Evolutionary conservation across 2,797 vertebrate species (phyloP).

Genomic region (Todus mexicanus): DNA sequence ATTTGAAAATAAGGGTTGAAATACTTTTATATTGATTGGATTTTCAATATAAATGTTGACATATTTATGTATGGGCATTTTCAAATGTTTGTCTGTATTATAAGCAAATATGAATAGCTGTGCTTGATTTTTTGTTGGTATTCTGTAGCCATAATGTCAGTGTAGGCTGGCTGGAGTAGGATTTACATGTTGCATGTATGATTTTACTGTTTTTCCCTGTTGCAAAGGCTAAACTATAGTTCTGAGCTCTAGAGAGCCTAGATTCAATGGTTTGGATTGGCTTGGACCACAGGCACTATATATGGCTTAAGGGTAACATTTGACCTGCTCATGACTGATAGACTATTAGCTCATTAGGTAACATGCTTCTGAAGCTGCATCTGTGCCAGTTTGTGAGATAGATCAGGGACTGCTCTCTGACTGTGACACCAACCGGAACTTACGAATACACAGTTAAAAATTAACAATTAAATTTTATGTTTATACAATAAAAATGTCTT

Average conservation of each 20-base stretch:
- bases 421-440: background rate
- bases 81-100: background rate
- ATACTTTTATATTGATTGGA: background rate
- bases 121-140: background rate
- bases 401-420: background rate
- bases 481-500: background rate
- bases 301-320: background rate
- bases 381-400: background rate
- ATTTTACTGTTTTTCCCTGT: background rate
- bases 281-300: background rate
- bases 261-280: background rate
- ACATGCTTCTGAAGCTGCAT: background rate
- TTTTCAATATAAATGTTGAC: background rate
- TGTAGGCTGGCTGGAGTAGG: background rate
- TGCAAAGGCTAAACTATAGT: background rate
- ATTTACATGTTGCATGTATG: background rate
- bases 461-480: background rate
- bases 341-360: background rate
- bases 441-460: background rate
- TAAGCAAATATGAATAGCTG: background rate
- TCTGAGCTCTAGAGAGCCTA: background rate
- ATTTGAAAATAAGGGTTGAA: background rate
- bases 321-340: background rate
- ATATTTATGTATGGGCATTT: background rate
- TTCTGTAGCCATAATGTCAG: background rate